Evolutionary conservation across 2,888 invertebrate genomes (phyloP), one percentile per base, ranked within the genome.

Genomic region (Rotaria socialis): DNA sequence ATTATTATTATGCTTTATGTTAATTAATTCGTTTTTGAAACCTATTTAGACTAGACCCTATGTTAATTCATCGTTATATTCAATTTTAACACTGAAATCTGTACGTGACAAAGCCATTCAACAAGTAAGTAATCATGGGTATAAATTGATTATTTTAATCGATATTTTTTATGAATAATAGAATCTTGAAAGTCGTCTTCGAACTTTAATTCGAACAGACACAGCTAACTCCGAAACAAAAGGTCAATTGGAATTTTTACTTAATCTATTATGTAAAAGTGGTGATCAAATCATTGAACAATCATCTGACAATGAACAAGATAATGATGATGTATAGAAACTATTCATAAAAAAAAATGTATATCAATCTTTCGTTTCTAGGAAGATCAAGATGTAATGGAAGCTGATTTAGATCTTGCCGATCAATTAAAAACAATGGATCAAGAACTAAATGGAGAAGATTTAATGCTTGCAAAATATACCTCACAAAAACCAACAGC

Each of bases 61-160:
- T 89, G 92, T 93, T 4, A 92, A 93, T 88, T 93, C 93, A 55
- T 92, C 92, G 22, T 89, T 93, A 85, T 93, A 93, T 89, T 92
- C 92, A 88, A 90, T 93, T 14, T 89, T 93, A 86, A 91, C 92
- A n/a, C 91, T 92, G 87, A 92, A 92, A 4, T 89, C 90, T 14
- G 91, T 93, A 56, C 90, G 92, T 86, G 90, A 91, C 84, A 91
- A 92, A 86, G 93, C 93, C 10, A 91, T 91, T 85, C 90, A 91
- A 52, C 91, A 92, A 91, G 91, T 91, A 84, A 88, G 89, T 35
- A 41, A 19, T 27, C 16, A 35, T 60, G 14, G 3, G 22, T 7
- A 55, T 55, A 22, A 55, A 55, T 55, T 14, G 16, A 52, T 50
- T 14, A 11, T 60, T 27, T n/a, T 60, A 27, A 55, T 22, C 0